phyloP scores from a whole-genome alignment of 2,113 vertebrate species.

The Hippocampus zosterae region DNA sequence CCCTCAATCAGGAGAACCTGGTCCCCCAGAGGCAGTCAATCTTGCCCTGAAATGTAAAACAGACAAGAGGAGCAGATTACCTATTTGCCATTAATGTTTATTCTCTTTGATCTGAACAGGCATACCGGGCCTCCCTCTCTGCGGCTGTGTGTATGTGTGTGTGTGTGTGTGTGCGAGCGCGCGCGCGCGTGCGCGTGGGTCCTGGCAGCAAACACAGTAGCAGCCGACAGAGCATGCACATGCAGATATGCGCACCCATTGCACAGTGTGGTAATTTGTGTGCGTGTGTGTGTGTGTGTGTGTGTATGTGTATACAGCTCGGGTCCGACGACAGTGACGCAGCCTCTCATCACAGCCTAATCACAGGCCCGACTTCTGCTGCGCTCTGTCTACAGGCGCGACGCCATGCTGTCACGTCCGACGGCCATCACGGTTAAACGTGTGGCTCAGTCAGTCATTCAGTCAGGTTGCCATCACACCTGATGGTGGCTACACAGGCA shows the following conservation, averaged over 20 bases:
- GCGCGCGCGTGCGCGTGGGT: not conserved
- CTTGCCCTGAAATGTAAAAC: conserved; percentile 72
- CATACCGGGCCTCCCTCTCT: conserved; percentile 34
- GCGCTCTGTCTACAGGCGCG: conserved; percentile 41
- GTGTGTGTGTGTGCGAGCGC: conserved; percentile 5
- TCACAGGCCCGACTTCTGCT: conserved; percentile 43
- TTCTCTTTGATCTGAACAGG: conserved; percentile 69
- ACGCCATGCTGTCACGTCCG: conserved; percentile 25
- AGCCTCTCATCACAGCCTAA: conserved; percentile 59
- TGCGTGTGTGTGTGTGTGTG: not conserved
- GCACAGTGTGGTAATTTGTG: conserved; percentile 4
- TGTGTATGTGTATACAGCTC: not conserved
- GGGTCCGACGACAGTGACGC: conserved; percentile 49
- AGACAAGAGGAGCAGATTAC: conserved; percentile 74
- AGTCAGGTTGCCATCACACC: conserved; percentile 38
- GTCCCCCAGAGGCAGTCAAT: conserved; percentile 68
- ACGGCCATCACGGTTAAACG: conserved; percentile 49
- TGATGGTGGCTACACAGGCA: not conserved
- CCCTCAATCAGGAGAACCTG: conserved; percentile 57
- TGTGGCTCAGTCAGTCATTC: conserved; percentile 59
- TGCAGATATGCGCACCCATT: conserved; percentile 31
- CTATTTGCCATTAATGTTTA: conserved; percentile 74
- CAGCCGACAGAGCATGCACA: conserved; percentile 46
- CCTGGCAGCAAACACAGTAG: conserved; percentile 13
- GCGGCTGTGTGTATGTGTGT: conserved; percentile 20